Evolutionary conservation across 2,888 invertebrate species (phyloP).

Genomic region (Caenorhabditis afra): DNA sequence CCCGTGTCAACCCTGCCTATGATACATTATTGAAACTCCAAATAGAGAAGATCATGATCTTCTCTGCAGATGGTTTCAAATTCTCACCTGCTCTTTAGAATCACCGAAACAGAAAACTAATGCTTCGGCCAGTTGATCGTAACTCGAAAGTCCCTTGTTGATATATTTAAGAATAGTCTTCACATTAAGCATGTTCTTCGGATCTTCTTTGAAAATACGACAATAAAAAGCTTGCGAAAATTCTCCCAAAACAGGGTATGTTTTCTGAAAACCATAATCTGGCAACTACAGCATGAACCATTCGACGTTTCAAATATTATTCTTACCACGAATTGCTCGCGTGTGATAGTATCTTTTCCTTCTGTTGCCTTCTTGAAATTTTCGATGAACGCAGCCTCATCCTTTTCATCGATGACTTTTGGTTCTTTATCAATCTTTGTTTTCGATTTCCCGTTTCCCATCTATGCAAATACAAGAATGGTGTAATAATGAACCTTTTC

Average conservation of each 20-base stretch:
- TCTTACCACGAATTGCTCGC: conserved; percentile 31
- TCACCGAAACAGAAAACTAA: conserved; percentile 25
- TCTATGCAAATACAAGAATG: conserved; percentile 7
- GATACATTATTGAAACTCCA: too few species aligned
- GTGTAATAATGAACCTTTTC: too few species aligned
- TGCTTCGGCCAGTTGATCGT: conserved; percentile 1
- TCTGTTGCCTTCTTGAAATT: conserved; percentile 11
- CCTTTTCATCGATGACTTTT: conserved; percentile 10
- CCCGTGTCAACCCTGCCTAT: too few species aligned
- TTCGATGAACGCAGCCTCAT: conserved; percentile 7
- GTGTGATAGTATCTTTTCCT: conserved; percentile 28
- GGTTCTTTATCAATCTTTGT: too few species aligned
- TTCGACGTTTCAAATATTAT: too few species aligned
- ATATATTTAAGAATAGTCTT: conserved; percentile 1
- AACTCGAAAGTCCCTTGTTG: too few species aligned
- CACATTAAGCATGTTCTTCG: conserved; percentile 2
- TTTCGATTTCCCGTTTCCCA: conserved; percentile 25
- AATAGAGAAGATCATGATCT: too few species aligned
- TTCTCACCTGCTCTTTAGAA: background rate
- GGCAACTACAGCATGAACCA: too few species aligned
- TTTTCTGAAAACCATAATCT: conserved; percentile 9
- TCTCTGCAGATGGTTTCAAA: too few species aligned
- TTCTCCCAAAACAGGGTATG: conserved; percentile 22
- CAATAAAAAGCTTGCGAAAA: conserved; percentile 10
- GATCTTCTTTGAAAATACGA: conserved; percentile 16